Evolutionary conservation across 2,888 invertebrate genomes (phyloP).

Genomic region (Chironomus tentans): DNA sequence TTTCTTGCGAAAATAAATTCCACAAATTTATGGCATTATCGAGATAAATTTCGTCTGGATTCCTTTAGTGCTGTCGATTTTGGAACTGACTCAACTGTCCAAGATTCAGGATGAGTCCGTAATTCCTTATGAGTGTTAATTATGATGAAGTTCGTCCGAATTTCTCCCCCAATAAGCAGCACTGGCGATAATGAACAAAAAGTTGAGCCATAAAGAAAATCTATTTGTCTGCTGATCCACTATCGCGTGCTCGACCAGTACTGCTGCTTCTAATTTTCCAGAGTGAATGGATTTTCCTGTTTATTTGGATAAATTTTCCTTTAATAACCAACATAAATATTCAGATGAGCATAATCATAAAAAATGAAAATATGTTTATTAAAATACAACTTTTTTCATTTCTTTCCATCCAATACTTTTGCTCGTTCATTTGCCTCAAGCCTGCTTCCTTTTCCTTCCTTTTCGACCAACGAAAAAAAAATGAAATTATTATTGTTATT

Average conservation of each 20-base stretch:
- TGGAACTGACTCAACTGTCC: no score
- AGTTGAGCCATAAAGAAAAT: slow-evolving; percentile 21
- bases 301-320: slow-evolving; percentile 1
- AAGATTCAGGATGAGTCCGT: neutral
- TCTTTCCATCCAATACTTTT: neutral
- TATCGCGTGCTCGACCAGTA: neutral
- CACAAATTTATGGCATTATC: neutral
- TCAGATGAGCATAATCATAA: slow-evolving; percentile 25
- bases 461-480: neutral
- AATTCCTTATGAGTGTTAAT: slow-evolving; percentile 12
- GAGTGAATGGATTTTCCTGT: neutral
- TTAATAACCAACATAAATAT: slow-evolving; percentile 23
- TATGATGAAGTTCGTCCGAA: neutral
- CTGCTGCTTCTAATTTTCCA: neutral
- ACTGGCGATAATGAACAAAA: neutral
- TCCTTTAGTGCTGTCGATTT: no score
- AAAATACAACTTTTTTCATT: slow-evolving; percentile 25
- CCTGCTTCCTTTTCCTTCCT: neutral
- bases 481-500: slow-evolving; percentile 12
- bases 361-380: slow-evolving; percentile 23
- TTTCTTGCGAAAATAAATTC: neutral
- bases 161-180: neutral
- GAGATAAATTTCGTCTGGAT: neutral
- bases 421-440: neutral
- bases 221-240: neutral